Evolutionary conservation across 1,140 invertebrate genomes (phyloP).

Genomic region (Neotoxoptera formosana): DNA sequence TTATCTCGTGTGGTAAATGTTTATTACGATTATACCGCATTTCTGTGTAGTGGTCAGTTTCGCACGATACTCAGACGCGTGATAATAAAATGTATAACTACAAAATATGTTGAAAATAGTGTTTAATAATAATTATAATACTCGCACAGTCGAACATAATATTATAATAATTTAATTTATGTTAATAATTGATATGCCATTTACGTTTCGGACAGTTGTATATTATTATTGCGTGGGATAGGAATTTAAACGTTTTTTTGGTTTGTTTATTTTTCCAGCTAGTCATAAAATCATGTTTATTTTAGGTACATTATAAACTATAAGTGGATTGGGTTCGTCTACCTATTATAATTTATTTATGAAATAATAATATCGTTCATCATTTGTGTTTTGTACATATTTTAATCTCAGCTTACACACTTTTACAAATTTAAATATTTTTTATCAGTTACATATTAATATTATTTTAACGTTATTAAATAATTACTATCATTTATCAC

Average conservation of each 20-base stretch:
- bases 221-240: not conserved
- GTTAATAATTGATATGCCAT: not conserved
- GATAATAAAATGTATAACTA: constrained; percentile 11
- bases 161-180: not conserved
- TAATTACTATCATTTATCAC: not conserved
- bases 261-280: not conserved
- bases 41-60: not conserved
- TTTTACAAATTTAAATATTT: not conserved
- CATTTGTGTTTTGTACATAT: not conserved
- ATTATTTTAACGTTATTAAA: not conserved
- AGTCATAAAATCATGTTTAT: not conserved
- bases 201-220: not conserved
- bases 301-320: not conserved
- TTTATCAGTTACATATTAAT: not conserved
- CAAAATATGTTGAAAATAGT: not conserved
- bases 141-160: not conserved
- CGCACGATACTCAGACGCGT: not conserved
- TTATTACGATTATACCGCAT: not conserved
- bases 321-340: not conserved
- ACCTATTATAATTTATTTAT: not conserved
- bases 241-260: not conserved
- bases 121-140: not conserved
- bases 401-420: not conserved
- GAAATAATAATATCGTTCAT: not conserved
- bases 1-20: not conserved